Percentiles rank a stretch among this genome's conserved stretches.
phyloP scores from a whole-genome alignment of 1,140 invertebrate species.

The Babylonia areolata region DNA sequence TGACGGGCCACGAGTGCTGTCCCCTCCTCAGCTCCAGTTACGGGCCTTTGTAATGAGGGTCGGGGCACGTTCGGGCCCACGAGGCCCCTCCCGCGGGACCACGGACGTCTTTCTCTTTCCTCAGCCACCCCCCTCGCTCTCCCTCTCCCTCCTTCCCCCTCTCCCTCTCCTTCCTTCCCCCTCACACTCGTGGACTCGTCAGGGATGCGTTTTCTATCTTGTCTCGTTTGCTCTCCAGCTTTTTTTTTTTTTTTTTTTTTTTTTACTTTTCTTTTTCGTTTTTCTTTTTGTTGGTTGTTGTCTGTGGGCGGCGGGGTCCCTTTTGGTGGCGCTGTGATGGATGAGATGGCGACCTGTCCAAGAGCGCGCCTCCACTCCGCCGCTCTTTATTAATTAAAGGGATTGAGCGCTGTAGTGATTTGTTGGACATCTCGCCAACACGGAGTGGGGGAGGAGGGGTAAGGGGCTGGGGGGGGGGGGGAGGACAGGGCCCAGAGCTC shows the following conservation, averaged over 20 bases:
- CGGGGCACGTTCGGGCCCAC: slow-evolving; percentile 20
- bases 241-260: neutral
- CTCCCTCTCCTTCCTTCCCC: neutral
- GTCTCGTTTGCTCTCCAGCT: slow-evolving; percentile 17
- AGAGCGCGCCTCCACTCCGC: neutral
- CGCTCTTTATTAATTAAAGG: slow-evolving; percentile 13
- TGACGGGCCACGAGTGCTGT: slow-evolving; percentile 36
- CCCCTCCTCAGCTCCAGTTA: slow-evolving; percentile 40
- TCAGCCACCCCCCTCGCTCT: neutral
- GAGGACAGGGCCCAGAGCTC: too few relatives aligned
- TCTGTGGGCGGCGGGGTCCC: neutral
- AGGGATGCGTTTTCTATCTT: slow-evolving; percentile 33
- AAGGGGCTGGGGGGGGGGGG: too few relatives aligned
- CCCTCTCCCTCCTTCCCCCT: neutral
- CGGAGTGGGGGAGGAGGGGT: too few relatives aligned
- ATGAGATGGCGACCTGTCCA: slow-evolving; percentile 12
- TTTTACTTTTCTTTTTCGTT: neutral
- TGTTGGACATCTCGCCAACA: neutral
- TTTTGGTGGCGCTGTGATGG: slow-evolving; percentile 15
- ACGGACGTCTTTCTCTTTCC: slow-evolving; percentile 13
- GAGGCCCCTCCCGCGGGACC: slow-evolving; percentile 11
- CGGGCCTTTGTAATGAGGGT: slow-evolving; percentile 35
- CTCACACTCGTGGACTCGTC: neutral
- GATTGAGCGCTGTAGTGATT: neutral
- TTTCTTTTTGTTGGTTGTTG: neutral